These are phyloP conservation scores for Andrena chrysosceles DNA, from an alignment of 2,888 invertebrate species.

Conservation along the genomic window DNA sequence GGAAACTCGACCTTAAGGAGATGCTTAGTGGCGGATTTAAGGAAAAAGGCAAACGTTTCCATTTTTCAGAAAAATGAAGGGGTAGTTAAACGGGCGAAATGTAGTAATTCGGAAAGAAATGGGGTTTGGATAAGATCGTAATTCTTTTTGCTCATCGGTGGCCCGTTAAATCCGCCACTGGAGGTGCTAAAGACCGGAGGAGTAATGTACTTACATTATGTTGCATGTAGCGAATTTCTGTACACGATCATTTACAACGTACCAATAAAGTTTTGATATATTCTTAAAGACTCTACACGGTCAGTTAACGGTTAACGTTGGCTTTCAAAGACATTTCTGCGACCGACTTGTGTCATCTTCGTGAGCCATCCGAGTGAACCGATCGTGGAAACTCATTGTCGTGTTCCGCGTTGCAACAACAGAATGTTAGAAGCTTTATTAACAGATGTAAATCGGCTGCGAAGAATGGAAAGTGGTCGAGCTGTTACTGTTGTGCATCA, in stretches of 20 bases:
- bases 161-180: too few species aligned
- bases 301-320: neutral
- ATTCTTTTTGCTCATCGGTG: too few species aligned
- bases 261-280: slow-evolving; percentile 31
- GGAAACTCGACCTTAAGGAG: too few species aligned
- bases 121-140: too few species aligned
- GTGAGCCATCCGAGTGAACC: slow-evolving; percentile 1
- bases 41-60: too few species aligned
- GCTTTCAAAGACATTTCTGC: neutral
- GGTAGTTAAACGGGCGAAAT: too few species aligned
- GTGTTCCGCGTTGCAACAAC: neutral
- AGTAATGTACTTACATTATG: slow-evolving; percentile 52
- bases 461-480: neutral
- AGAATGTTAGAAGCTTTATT: neutral
- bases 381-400: neutral
- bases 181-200: slow-evolving; percentile 39
- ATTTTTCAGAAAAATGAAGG: too few species aligned
- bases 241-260: slow-evolving; percentile 67
- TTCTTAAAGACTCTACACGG: slow-evolving; percentile 19
- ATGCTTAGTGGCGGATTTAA: too few species aligned
- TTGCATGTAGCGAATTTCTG: slow-evolving; percentile 49
- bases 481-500: slow-evolving; percentile 25
- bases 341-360: slow-evolving; percentile 8
- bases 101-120: too few species aligned
- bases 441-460: slow-evolving; percentile 12